Percentiles rank a stretch among this genome's conserved stretches.
phyloP scores from a whole-genome alignment of 2,888 invertebrate genomes.

The Pterostichus madidus region DNA sequence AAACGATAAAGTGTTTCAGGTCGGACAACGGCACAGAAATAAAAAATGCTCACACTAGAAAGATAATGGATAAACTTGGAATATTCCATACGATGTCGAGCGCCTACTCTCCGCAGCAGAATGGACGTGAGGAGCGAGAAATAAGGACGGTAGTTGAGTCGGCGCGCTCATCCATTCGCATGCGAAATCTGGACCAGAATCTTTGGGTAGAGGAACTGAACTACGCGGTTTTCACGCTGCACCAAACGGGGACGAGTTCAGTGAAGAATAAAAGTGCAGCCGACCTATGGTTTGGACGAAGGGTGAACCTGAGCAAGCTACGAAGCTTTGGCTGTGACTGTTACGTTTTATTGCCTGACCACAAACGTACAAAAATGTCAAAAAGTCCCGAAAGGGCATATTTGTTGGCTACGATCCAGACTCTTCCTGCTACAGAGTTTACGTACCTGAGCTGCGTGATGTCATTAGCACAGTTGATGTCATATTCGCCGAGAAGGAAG shows the following conservation, averaged over 20 bases:
- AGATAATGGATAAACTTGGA: constrained; percentile 69
- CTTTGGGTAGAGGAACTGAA: constrained; percentile 68
- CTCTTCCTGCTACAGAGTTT: constrained; percentile 69
- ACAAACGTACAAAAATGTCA: constrained; percentile 33
- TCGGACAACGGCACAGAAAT: constrained; percentile 71
- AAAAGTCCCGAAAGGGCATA: constrained; percentile 52
- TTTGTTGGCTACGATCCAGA: constrained; percentile 70
- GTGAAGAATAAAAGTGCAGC: constrained; percentile 65
- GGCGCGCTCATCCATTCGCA: constrained; percentile 68
- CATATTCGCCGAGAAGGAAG: constrained; percentile 65
- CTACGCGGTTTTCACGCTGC: constrained; percentile 67
- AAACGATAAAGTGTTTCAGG: constrained; percentile 68
- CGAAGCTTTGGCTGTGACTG: constrained; percentile 24
- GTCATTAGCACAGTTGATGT: constrained; percentile 68
- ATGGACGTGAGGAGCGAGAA: constrained; percentile 70
- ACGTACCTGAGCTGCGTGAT: constrained; percentile 64
- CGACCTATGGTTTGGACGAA: constrained; percentile 60
- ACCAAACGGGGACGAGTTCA: constrained; percentile 67
- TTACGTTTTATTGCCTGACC: constrained; percentile 12
- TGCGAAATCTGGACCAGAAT: constrained; percentile 61
- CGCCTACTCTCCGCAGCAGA: constrained; percentile 71
- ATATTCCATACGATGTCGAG: constrained; percentile 64
- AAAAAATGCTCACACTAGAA: constrained; percentile 68
- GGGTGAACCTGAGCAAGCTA: constrained; percentile 1
- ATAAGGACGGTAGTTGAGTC: constrained; percentile 71